Evolutionary conservation across 37 sponge, comb jelly and placozoan genomes (phyloP), one percentile per base, ranked within the genome.

Genomic region (Halisarca cf. caerulea): DNA sequence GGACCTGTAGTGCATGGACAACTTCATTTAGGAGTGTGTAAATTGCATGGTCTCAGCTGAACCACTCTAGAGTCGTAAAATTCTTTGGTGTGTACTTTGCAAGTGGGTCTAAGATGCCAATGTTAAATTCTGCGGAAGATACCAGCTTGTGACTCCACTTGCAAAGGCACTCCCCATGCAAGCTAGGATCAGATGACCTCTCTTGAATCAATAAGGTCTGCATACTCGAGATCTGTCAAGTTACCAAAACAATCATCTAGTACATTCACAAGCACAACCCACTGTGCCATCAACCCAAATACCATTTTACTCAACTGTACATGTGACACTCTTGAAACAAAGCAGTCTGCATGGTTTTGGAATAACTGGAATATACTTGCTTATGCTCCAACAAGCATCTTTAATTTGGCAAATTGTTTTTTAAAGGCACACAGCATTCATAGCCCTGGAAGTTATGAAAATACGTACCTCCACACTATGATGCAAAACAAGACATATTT

Each of bases 371-470:
- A 4, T 34, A n/a, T n/a, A 1, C 33, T 27, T 34, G 35, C n/a
- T 30, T 18, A 28, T 17, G n/a, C 33, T 1, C 2, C 2, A 1
- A 18, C 30, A 17, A 68, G 33, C 34, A n/a, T 18, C n/a, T n/a
- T n/a, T n/a, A n/a, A n/a, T n/a, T n/a, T n/a, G n/a, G n/a, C 11
- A 68, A 68, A 4, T 68, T 34, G 1, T 68, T 34, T 4, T 2
- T 68, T 2, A 68, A 68, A 4, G 69, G 69, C 69, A 68, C 69
- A 1, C 35, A 8, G 69, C 69, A n/a, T 68, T 68, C 34, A 68
- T 68, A 17, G 69, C 69, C 5, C 69, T 34, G 2, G 69, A 68
- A 27, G 69, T 34, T 68, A 17, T 32, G 4, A 28, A 32, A 34
- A n/a, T n/a, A n/a, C n/a, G 30, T 34, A 32, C 69, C 69, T 30